Evolutionary conservation across 2,113 vertebrate genomes (phyloP).

Genomic region (Myrmophylax atrothorax): DNA sequence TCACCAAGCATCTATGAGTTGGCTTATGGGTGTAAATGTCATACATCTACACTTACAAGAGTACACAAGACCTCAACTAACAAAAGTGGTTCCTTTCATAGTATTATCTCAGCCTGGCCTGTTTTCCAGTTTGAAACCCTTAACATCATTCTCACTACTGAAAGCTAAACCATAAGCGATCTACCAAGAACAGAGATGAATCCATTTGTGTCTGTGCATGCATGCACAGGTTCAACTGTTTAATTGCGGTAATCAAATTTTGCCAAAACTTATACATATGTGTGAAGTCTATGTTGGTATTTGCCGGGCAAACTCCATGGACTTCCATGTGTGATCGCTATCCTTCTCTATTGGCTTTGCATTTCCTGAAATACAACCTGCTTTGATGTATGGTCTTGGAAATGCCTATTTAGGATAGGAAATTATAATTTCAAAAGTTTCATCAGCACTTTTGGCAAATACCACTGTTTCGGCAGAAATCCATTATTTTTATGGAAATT

Average conservation of each 20-base stretch:
- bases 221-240: neutral
- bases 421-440: conserved; percentile 40
- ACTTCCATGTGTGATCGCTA: neutral
- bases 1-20: neutral
- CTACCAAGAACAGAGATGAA: neutral
- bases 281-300: neutral
- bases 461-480: neutral
- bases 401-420: conserved; percentile 43
- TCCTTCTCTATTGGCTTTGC: conserved; percentile 18
- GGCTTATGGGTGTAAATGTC: neutral
- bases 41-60: neutral
- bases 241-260: neutral
- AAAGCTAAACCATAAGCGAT: neutral
- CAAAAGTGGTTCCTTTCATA: neutral
- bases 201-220: neutral
- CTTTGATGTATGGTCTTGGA: conserved; percentile 35
- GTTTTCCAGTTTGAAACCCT: neutral
- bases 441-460: conserved; percentile 38
- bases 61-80: neutral
- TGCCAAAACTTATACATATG: neutral
- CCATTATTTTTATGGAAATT: conserved; percentile 22
- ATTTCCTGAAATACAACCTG: conserved; percentile 48
- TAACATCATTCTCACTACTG: neutral
- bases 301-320: neutral
- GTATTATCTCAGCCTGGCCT: neutral